Conservation (phyloP, 2,113 vertebrate genomes). For the Herpailurus yagouaroundi region DNA sequence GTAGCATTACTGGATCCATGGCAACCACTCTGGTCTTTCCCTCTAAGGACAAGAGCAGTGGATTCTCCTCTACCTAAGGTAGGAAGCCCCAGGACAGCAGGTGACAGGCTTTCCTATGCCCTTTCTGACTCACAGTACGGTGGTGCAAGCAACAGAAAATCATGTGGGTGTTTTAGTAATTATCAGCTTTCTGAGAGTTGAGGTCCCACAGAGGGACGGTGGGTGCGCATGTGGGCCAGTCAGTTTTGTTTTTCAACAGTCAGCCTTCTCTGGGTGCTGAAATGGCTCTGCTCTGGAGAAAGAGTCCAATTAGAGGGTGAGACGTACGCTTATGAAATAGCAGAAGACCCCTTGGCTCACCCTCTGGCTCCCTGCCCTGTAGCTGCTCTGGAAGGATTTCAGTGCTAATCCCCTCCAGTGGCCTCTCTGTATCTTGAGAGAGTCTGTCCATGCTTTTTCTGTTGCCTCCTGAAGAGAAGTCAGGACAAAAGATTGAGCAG, state of each 20-base stretch:
- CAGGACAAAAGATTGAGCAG: background rate
- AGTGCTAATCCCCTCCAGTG: background rate
- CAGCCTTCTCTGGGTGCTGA: background rate
- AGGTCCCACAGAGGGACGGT: background rate
- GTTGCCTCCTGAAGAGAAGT: background rate
- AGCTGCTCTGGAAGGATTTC: background rate
- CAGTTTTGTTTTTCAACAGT: background rate
- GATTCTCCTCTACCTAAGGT: background rate
- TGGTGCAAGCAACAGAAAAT: background rate
- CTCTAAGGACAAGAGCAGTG: background rate
- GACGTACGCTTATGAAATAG: fast-evolving
- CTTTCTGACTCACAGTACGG: background rate
- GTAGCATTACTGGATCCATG: background rate
- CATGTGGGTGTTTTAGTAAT: background rate
- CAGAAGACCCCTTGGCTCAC: background rate
- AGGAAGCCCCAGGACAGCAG: background rate
- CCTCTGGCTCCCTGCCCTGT: background rate
- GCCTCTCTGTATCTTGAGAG: background rate
- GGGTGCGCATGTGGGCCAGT: background rate
- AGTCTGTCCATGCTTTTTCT: background rate
- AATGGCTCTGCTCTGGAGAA: background rate
- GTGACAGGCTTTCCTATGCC: background rate
- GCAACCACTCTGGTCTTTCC: background rate
- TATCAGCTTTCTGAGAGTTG: background rate
- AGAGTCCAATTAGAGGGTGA: background rate